Conservation (phyloP, 2,888 invertebrate genomes). For the Phengaris arion region DNA sequence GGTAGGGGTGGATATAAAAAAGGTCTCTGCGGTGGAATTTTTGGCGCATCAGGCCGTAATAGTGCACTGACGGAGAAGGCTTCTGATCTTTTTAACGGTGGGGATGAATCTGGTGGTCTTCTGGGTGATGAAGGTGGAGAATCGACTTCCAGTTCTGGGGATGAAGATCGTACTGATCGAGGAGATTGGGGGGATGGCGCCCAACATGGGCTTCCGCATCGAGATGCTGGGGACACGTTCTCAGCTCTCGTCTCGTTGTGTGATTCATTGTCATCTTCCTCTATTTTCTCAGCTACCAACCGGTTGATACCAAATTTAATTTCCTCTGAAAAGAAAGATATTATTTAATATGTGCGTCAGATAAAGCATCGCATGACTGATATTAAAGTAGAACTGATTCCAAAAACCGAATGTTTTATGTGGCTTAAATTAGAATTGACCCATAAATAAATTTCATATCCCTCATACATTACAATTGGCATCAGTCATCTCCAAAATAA, state of each 20-base stretch:
- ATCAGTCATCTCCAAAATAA: background rate
- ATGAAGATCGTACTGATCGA: slow-evolving; percentile 77
- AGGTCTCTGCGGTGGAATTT: slow-evolving; percentile 80
- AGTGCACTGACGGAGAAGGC: slow-evolving; percentile 91
- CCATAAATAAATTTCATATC: background rate
- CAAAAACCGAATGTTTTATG: background rate
- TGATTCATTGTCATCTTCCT: slow-evolving; percentile 80
- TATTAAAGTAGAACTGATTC: background rate
- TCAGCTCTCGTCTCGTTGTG: slow-evolving; percentile 62
- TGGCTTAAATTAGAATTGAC: background rate
- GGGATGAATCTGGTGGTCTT: slow-evolving; percentile 71
- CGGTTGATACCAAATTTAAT: slow-evolving; percentile 92
- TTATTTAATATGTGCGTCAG: background rate
- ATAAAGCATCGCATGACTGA: background rate
- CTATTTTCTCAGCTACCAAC: slow-evolving; percentile 83
- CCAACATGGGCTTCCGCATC: slow-evolving; percentile 78
- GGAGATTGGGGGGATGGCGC: slow-evolving; percentile 72
- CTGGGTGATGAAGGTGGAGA: slow-evolving; percentile 83
- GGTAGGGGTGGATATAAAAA: slow-evolving; percentile 81
- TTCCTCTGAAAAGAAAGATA: slow-evolving; percentile 81
- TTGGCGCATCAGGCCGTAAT: slow-evolving; percentile 87
- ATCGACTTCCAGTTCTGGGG: slow-evolving; percentile 87
- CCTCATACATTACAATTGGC: background rate
- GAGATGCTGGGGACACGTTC: slow-evolving; percentile 69
- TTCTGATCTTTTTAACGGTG: slow-evolving; percentile 85